Evolutionary conservation across 2,113 vertebrate species (phyloP).

Genomic region (Eudyptes chrysolophus): DNA sequence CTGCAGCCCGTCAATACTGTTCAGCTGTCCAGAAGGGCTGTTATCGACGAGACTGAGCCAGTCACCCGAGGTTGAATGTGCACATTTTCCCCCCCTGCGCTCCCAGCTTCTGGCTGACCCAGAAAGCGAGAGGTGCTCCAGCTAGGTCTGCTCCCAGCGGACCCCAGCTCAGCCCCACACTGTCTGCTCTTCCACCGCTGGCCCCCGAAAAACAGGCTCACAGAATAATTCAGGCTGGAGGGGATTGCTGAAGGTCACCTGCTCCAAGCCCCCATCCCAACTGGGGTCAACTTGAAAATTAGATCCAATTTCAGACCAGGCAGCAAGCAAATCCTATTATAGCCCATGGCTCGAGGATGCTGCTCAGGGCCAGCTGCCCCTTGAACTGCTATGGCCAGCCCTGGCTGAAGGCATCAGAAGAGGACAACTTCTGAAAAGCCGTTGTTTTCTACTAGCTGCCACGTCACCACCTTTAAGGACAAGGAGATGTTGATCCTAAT

Average conservation of each 20-base stretch:
- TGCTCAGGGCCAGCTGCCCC: neutral
- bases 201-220: neutral
- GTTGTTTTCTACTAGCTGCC: neutral
- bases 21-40: neutral
- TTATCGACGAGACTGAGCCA: neutral
- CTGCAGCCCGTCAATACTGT: neutral
- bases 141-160: neutral
- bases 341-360: neutral
- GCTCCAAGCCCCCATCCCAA: neutral
- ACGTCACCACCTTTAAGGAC: neutral
- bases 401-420: neutral
- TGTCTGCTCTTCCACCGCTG: neutral
- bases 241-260: neutral
- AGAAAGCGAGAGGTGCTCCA: neutral
- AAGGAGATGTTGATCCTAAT: neutral
- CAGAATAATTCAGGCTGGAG: neutral
- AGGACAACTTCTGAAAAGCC: neutral
- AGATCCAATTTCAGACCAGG: neutral
- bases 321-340: neutral
- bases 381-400: neutral
- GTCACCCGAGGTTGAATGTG: neutral
- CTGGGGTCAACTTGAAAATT: neutral
- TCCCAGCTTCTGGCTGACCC: neutral
- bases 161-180: neutral
- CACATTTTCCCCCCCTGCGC: fast-evolving